Percentiles rank a stretch among this genome's conserved stretches.
Evolutionary conservation across 35 echinoderm and acorn worm species (phyloP).

Genomic region (Acanthaster planci): DNA sequence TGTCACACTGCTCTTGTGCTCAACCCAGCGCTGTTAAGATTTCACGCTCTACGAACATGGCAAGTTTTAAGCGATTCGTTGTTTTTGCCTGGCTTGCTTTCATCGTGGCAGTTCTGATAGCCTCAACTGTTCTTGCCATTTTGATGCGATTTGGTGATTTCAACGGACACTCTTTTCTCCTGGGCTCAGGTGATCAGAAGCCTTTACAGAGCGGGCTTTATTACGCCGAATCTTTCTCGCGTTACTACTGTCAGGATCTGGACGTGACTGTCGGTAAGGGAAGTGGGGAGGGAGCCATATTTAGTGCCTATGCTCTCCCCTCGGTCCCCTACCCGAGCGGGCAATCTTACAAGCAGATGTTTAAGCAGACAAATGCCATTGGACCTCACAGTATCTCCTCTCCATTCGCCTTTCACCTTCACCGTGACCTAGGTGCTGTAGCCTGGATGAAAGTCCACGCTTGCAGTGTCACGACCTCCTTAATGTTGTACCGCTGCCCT

Average conservation of each 20-base stretch:
- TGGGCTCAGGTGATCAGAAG: neutral
- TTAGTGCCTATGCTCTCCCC: neutral
- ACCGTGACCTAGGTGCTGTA: neutral
- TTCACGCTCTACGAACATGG: slow-evolving; percentile 13
- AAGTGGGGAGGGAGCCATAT: neutral
- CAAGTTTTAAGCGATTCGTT: neutral
- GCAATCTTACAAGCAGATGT: neutral
- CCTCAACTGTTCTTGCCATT: neutral
- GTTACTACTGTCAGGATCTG: neutral
- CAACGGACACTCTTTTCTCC: neutral
- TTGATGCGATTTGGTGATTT: neutral
- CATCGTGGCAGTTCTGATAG: neutral
- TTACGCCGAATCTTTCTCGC: neutral
- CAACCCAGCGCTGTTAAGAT: no score
- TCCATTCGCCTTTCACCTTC: neutral
- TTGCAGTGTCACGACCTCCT: neutral
- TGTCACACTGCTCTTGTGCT: no score
- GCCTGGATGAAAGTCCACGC: neutral
- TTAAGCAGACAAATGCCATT: neutral
- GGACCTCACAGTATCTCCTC: neutral
- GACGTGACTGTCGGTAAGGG: neutral
- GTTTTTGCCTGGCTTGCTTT: neutral
- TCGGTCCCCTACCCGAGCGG: neutral
- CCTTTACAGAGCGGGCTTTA: neutral
- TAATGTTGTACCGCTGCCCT: neutral